Conservation (phyloP, 2,888 invertebrate genomes). For the Drosophila heteroneura region DNA sequence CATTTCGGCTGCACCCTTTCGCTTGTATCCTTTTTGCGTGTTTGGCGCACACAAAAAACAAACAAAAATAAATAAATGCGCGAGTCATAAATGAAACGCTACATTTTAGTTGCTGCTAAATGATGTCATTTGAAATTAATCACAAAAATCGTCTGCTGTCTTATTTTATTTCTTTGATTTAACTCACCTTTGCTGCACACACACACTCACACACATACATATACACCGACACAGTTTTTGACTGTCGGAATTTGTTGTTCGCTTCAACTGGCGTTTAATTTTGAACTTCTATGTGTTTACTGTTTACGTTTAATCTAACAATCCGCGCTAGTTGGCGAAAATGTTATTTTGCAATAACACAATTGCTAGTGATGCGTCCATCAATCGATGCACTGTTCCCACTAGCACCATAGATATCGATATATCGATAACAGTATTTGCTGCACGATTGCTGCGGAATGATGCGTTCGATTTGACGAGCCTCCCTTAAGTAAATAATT, state of each 20-base stretch:
- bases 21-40: conserved; percentile 65
- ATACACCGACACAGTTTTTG: not conserved
- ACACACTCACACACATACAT: not conserved
- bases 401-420: not conserved
- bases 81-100: conserved; percentile 42
- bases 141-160: conserved; percentile 25
- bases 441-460: conserved; percentile 12
- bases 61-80: conserved; percentile 68
- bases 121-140: conserved; percentile 74
- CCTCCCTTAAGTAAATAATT: conserved; percentile 20
- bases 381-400: not conserved
- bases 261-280: conserved; percentile 4
- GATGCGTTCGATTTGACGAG: conserved; percentile 26
- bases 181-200: conserved; percentile 29
- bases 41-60: conserved; percentile 57
- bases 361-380: conserved; percentile 40
- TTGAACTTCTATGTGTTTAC: conserved; percentile 20
- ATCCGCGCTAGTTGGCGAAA: conserved; percentile 33
- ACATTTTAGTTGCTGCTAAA: conserved; percentile 56
- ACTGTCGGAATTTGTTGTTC: not conserved
- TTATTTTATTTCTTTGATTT: conserved; percentile 27
- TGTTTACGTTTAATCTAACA: conserved; percentile 32
- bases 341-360: conserved; percentile 49
- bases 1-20: conserved; percentile 23
- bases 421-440: conserved; percentile 28